A percentile compares a stretch with the other conserved stretches of the same genome.
phyloP scores from a whole-genome alignment of 1,140 invertebrate genomes.

The silkworm (Bombyx mori) region DNA sequence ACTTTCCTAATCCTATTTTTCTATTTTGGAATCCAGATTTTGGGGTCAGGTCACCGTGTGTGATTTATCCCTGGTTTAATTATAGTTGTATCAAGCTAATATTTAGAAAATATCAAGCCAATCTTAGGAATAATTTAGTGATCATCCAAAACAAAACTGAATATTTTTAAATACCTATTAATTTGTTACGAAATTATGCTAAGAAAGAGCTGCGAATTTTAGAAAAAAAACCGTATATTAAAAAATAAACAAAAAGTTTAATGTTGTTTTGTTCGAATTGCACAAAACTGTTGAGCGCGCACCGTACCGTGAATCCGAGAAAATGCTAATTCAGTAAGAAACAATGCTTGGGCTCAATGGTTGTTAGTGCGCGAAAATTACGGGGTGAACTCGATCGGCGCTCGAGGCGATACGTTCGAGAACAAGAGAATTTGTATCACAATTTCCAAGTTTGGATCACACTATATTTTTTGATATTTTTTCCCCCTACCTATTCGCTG shows the following conservation, averaged over 20 bases:
- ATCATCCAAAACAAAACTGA: too few species aligned
- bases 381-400: constrained; percentile 26
- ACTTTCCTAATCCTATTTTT: too few species aligned
- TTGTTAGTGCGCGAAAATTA: constrained; percentile 45
- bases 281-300: neutral
- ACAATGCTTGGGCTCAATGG: constrained; percentile 36
- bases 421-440: constrained; percentile 19
- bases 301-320: neutral
- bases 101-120: too few species aligned
- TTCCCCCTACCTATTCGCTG: constrained; percentile 5
- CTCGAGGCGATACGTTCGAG: constrained; percentile 30
- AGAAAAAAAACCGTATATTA: too few species aligned
- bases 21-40: neutral
- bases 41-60: neutral
- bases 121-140: too few species aligned
- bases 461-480: constrained; percentile 50
- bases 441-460: constrained; percentile 40
- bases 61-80: too few species aligned
- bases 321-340: constrained; percentile 20
- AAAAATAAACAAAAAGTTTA: neutral
- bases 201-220: too few species aligned
- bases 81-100: too few species aligned
- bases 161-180: too few species aligned
- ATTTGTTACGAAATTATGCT: too few species aligned
- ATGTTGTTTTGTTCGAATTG: neutral